Percentiles rank a stretch among this genome's conserved stretches.
Evolutionary conservation across 2,797 vertebrate species (phyloP).

Genomic region (Cyclura pinguis): DNA sequence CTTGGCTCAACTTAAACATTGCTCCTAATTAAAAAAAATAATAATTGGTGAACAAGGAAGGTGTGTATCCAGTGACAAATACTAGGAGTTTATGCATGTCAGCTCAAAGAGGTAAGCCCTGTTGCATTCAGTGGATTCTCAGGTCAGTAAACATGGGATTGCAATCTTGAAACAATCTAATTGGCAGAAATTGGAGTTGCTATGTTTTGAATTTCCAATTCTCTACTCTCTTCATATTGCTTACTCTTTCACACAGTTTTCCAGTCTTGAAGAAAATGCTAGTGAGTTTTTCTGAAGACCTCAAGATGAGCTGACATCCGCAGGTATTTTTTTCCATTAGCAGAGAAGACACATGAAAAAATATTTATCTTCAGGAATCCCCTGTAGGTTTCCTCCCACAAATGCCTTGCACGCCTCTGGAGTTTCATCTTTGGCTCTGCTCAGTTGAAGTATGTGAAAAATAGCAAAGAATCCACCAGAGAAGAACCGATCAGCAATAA

Average conservation of each 20-base stretch:
- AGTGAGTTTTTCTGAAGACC: slow-evolving; percentile 18
- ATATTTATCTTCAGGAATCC: slow-evolving; percentile 32
- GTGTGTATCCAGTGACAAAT: neutral
- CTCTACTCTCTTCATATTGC: neutral
- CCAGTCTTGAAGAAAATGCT: slow-evolving; percentile 7
- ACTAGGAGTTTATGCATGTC: no score
- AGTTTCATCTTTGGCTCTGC: slow-evolving; percentile 30
- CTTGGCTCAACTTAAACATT: neutral
- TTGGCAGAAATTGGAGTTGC: neutral
- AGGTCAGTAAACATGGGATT: neutral
- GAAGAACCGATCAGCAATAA: slow-evolving; percentile 7
- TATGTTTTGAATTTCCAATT: neutral
- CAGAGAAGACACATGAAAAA: slow-evolving; percentile 21
- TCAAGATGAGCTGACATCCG: slow-evolving; percentile 32
- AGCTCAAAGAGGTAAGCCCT: no score
- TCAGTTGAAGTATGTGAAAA: slow-evolving; percentile 31
- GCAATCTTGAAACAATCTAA: neutral
- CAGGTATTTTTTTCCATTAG: slow-evolving; percentile 28
- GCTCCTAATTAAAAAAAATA: neutral
- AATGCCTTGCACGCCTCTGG: slow-evolving; percentile 13
- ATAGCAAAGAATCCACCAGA: slow-evolving; percentile 21
- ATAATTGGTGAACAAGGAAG: neutral
- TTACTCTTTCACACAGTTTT: neutral
- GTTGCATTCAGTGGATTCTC: neutral
- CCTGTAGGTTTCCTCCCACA: slow-evolving; percentile 33